phyloP scores from a whole-genome alignment of 2,113 vertebrate genomes.

The Nycticebus coucang region DNA sequence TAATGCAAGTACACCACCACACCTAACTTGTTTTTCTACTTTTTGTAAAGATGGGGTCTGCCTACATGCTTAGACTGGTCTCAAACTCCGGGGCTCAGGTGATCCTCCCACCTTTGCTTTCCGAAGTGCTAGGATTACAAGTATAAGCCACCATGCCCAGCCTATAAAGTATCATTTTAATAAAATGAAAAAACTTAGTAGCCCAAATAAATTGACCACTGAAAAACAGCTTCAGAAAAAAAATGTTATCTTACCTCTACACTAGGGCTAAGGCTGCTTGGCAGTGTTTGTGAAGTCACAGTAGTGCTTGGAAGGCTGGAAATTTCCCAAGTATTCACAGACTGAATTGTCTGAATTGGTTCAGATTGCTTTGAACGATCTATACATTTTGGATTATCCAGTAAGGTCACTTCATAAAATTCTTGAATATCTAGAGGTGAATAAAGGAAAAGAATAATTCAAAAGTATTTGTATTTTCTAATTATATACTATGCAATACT shows the following conservation, averaged over 20 bases:
- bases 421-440: constrained; percentile 95
- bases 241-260: constrained; percentile 89
- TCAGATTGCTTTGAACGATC: constrained; percentile 89
- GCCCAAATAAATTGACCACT: neutral
- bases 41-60: too few species aligned
- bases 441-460: constrained; percentile 50
- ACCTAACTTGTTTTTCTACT: too few species aligned
- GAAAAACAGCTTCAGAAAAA: neutral
- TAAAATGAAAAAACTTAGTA: constrained; percentile 16
- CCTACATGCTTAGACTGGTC: too few species aligned
- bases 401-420: constrained; percentile 99
- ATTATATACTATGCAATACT: constrained; percentile 51
- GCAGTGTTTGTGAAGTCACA: constrained; percentile 94
- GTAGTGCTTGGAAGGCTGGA: constrained; percentile 95
- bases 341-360: constrained; percentile 86
- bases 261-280: constrained; percentile 94
- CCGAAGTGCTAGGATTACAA: too few species aligned
- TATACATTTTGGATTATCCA: constrained; percentile 93
- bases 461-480: constrained; percentile 47
- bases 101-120: too few species aligned
- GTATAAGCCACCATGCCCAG: too few species aligned
- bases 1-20: too few species aligned
- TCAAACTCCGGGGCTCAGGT: too few species aligned
- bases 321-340: constrained; percentile 96
- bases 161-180: constrained; percentile 37